Percentiles rank a stretch among this genome's conserved stretches.
Evolutionary conservation across 2,113 vertebrate genomes (phyloP).

Genomic region (Athene noctua): DNA sequence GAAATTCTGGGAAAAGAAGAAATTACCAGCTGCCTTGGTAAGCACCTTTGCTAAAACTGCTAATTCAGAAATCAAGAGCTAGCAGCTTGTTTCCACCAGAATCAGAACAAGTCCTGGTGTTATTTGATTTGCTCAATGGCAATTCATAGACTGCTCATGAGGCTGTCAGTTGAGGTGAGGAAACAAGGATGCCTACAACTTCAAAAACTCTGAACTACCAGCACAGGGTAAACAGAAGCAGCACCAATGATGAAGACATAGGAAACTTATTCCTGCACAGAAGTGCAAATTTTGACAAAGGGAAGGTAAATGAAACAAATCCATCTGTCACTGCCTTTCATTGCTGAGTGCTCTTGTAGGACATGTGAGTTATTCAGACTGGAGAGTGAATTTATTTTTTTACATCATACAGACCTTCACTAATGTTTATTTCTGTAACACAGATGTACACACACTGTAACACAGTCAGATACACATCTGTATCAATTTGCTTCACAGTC

Average conservation of each 20-base stretch:
- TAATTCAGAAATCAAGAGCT: neutral
- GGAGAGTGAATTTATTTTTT: neutral
- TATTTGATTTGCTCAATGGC: neutral
- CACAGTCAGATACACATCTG: neutral
- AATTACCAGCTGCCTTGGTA: neutral
- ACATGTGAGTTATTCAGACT: neutral
- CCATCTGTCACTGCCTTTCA: neutral
- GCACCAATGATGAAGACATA: neutral
- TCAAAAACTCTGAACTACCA: neutral
- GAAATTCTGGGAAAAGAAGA: neutral
- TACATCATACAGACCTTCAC: neutral
- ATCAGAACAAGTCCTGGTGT: neutral
- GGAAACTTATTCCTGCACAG: neutral
- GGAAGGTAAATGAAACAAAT: neutral
- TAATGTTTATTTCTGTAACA: neutral
- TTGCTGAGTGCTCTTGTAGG: neutral
- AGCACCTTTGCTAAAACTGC: neutral
- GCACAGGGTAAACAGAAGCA: neutral
- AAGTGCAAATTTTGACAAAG: neutral
- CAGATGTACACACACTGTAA: neutral
- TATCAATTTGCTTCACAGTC: neutral
- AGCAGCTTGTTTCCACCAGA: neutral
- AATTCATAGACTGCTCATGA: neutral
- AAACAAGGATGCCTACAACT: neutral
- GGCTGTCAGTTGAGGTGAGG: neutral